Conservation (phyloP, 2,888 invertebrate species). For the Achlya flavicornis region DNA sequence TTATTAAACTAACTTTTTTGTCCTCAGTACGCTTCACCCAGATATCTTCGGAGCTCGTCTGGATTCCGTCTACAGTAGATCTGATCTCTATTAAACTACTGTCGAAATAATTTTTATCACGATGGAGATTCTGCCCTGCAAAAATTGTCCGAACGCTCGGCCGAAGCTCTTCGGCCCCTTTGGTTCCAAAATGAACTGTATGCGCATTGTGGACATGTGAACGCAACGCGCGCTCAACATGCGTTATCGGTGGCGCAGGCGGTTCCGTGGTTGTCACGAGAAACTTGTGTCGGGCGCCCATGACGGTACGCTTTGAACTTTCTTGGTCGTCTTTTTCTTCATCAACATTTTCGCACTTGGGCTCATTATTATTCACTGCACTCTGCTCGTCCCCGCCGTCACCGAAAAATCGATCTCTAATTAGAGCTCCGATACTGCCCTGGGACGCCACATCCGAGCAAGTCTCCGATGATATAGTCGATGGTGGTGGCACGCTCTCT, state of each 20-base stretch:
- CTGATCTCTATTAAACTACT: slow-evolving; percentile 92
- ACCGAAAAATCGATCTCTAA: slow-evolving; percentile 34
- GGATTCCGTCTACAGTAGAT: slow-evolving; percentile 86
- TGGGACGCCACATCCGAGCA: slow-evolving; percentile 40
- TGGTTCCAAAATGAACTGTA: slow-evolving; percentile 87
- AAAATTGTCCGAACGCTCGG: slow-evolving; percentile 86
- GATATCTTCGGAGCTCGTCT: slow-evolving; percentile 86
- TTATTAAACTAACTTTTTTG: slow-evolving; percentile 79
- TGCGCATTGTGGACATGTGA: slow-evolving; percentile 83
- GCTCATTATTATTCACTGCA: slow-evolving; percentile 30
- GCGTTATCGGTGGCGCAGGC: slow-evolving; percentile 60
- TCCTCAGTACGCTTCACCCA: slow-evolving; percentile 87
- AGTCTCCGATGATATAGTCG: slow-evolving; percentile 38
- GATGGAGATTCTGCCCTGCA: slow-evolving; percentile 84
- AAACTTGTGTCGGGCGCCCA: slow-evolving; percentile 75
- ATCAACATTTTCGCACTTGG: slow-evolving; percentile 20
- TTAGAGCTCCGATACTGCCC: slow-evolving; percentile 31
- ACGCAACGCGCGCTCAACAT: slow-evolving; percentile 75
- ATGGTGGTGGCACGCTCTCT: slow-evolving; percentile 50
- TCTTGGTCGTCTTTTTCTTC: slow-evolving; percentile 58
- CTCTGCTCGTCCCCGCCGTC: slow-evolving; percentile 37
- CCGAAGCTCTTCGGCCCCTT: slow-evolving; percentile 81
- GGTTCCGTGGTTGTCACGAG: slow-evolving; percentile 67
- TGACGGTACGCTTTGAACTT: slow-evolving; percentile 64
- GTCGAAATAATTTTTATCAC: slow-evolving; percentile 92